Evolutionary conservation across 2,113 vertebrate species (phyloP).

Genomic region (Chamaetylas fuelleborni): DNA sequence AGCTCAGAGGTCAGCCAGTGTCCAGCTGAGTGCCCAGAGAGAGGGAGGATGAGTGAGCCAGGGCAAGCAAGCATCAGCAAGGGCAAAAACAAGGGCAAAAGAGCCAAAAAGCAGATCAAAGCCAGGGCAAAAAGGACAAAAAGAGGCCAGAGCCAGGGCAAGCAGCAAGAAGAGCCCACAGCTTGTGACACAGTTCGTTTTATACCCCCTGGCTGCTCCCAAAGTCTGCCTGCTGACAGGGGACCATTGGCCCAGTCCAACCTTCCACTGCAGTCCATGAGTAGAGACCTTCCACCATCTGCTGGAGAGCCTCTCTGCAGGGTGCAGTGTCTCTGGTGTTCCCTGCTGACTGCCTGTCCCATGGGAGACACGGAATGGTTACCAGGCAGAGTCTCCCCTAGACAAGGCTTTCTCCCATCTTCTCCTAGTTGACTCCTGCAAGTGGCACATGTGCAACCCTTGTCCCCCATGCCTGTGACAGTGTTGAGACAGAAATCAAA

Average conservation of each 20-base stretch:
- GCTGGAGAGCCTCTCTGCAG: not conserved
- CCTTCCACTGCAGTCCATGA: too few species aligned
- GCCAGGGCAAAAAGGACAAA: not conserved
- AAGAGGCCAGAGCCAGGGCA: too few species aligned
- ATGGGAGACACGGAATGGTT: not conserved
- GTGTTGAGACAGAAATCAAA: too few species aligned
- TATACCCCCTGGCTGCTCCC: not conserved
- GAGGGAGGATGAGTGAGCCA: too few species aligned
- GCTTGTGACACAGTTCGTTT: not conserved
- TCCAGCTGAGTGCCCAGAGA: too few species aligned
- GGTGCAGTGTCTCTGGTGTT: too few species aligned
- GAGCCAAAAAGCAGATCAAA: not conserved
- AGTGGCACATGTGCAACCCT: not conserved
- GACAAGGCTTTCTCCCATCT: not conserved
- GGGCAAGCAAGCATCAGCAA: not conserved
- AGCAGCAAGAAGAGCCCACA: too few species aligned
- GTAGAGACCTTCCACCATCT: not conserved
- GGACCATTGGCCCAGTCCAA: not conserved
- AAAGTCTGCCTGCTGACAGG: not conserved
- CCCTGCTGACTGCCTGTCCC: not conserved
- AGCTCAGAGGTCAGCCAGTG: too few species aligned
- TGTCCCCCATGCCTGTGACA: too few species aligned
- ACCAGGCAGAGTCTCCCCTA: not conserved
- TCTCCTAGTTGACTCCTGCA: not conserved
- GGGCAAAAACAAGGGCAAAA: not conserved